A percentile compares a stretch with the other conserved stretches of the same genome.
These are phyloP conservation scores for Tanytarsus gracilentus DNA, from an alignment of 2,888 invertebrate species.

Conservation along the genomic window DNA sequence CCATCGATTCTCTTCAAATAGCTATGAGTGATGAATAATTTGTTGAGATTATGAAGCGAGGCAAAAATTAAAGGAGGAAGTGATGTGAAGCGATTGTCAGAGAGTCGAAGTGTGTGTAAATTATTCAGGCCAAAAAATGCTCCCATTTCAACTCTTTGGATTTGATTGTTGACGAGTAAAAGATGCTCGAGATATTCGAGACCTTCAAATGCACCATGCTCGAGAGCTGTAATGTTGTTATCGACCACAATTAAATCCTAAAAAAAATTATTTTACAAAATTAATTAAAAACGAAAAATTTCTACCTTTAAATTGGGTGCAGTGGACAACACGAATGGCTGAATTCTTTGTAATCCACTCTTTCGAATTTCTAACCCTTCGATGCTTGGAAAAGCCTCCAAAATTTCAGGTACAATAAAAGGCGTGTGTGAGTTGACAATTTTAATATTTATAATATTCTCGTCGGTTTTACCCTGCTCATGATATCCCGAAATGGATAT, in stretches of 20 bases:
- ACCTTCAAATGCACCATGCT: conserved; percentile 2
- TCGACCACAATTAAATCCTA: background rate
- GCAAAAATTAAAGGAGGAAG: background rate
- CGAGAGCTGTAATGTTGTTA: background rate
- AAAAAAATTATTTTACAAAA: too few species aligned
- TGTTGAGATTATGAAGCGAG: background rate
- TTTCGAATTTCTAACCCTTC: background rate
- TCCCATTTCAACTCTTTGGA: background rate
- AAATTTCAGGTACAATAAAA: conserved; percentile 5
- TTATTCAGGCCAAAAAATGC: background rate
- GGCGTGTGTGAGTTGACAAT: background rate
- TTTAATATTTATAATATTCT: background rate
- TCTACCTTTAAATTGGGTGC: background rate
- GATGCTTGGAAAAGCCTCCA: background rate
- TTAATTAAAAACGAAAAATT: too few species aligned
- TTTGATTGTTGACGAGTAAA: background rate
- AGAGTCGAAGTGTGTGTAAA: background rate
- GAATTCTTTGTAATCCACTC: background rate
- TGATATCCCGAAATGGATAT: background rate
- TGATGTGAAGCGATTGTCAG: conserved; percentile 1
- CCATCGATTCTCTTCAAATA: background rate
- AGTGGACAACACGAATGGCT: background rate
- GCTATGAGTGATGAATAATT: conserved; percentile 2
- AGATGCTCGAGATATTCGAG: background rate
- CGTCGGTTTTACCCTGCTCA: too few species aligned